Evolutionary conservation across 2,797 vertebrate species (phyloP).

Genomic region (Stomatorhinus walkeri): DNA sequence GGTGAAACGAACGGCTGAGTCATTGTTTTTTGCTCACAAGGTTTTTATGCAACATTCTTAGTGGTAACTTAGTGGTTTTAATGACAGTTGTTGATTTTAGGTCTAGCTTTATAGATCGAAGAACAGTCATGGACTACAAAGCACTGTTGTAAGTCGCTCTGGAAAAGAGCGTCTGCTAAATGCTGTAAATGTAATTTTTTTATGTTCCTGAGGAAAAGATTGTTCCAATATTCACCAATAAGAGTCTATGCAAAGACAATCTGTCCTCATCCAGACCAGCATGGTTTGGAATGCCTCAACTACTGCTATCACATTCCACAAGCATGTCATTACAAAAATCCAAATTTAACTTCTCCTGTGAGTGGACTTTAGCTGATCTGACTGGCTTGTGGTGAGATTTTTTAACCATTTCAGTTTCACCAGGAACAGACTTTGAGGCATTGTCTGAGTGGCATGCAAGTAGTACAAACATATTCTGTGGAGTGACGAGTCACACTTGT

Average conservation of each 20-base stretch:
- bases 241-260: background rate
- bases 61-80: background rate
- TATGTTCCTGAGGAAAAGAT: background rate
- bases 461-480: background rate
- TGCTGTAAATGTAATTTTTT: background rate
- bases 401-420: background rate
- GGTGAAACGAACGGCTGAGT: too few relatives aligned
- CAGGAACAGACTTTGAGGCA: background rate
- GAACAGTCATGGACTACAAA: background rate
- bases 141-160: background rate
- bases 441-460: background rate
- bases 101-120: background rate
- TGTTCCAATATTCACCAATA: background rate
- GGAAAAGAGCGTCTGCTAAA: background rate
- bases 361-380: background rate
- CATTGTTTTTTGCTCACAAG: background rate
- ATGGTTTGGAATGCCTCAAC: background rate
- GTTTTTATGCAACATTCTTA: background rate
- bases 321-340: background rate
- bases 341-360: slow-evolving; percentile 10
- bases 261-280: background rate
- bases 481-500: background rate
- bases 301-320: slow-evolving; percentile 7
- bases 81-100: background rate
- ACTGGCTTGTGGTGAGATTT: background rate